Conservation (phyloP, 1,140 invertebrate species). For the Drosophila watanabei region DNA sequence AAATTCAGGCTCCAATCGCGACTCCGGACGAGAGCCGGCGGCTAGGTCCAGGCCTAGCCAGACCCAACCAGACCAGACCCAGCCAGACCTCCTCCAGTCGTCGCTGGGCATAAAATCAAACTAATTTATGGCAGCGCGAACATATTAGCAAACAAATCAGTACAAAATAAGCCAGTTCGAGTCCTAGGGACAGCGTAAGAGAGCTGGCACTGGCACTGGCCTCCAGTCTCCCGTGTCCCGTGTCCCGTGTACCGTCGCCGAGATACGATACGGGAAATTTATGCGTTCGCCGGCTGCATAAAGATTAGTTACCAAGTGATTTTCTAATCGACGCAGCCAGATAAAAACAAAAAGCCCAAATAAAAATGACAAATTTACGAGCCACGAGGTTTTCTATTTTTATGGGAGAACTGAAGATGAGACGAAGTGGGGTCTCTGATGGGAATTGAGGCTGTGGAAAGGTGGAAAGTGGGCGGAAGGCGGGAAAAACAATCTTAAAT, state of each 20-base stretch:
- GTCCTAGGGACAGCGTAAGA: conserved; percentile 24
- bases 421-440: not conserved
- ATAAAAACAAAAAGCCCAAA: conserved; percentile 76
- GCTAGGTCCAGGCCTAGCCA: not conserved
- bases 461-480: conserved; percentile 7
- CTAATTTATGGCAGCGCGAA: conserved; percentile 83
- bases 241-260: not conserved
- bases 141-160: conserved; percentile 84
- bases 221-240: not conserved
- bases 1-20: conserved; percentile 44
- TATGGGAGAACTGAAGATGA: conserved; percentile 18
- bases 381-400: not conserved
- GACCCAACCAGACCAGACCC: not conserved
- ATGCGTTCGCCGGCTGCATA: conserved; percentile 75
- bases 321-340: conserved; percentile 68
- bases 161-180: conserved; percentile 74
- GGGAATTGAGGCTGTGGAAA: not conserved
- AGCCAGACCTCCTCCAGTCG: conserved; percentile 45
- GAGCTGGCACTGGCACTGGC: conserved; percentile 9
- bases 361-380: conserved; percentile 77
- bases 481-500: too few species aligned
- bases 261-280: conserved; percentile 68
- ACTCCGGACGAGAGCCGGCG: conserved; percentile 28
- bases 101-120: conserved; percentile 72
- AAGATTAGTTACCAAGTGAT: conserved; percentile 77